Evolutionary conservation across 2,113 vertebrate genomes (phyloP).

Genomic region (Corythornis madagascariensis): DNA sequence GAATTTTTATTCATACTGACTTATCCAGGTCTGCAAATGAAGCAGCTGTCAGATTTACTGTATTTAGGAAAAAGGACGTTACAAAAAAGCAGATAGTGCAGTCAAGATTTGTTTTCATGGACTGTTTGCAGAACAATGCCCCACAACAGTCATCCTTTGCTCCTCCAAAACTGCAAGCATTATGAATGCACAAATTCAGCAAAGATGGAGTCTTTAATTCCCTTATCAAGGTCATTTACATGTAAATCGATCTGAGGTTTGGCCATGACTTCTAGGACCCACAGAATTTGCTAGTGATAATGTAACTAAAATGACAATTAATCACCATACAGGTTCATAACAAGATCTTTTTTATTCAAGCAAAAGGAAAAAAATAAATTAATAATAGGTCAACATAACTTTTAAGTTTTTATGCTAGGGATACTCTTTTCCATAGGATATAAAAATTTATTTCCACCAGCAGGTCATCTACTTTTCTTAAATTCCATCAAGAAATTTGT

Average conservation of each 20-base stretch:
- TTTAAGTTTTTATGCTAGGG: background rate
- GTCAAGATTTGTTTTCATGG: accelerated
- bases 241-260: background rate
- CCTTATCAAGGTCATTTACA: background rate
- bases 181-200: background rate
- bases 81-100: background rate
- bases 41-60: background rate
- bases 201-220: background rate
- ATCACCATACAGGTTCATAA: background rate
- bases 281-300: background rate
- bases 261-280: background rate
- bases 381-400: background rate
- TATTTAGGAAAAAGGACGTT: background rate
- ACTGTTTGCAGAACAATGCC: background rate
- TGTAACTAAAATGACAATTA: background rate
- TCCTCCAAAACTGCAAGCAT: background rate
- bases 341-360: background rate
- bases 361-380: background rate
- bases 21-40: background rate
- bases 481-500: background rate
- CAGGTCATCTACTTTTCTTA: background rate
- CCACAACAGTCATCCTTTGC: background rate
- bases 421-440: background rate
- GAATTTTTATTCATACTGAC: background rate
- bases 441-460: background rate